Base-by-base conservation (phyloP, 2,888 invertebrate genomes). In the Cryptocheilus praepositus region DNA sequence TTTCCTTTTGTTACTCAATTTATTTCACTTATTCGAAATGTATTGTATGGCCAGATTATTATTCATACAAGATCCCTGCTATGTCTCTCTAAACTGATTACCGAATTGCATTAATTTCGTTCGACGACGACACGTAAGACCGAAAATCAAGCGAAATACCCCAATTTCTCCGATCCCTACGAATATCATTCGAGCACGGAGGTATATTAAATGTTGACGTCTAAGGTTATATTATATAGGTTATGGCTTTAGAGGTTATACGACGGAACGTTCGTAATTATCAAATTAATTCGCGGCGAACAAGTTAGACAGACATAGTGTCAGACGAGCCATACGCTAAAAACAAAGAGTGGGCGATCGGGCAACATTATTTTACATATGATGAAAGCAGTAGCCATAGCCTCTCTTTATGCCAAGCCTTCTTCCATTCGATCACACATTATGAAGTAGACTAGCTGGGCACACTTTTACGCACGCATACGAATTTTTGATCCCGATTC, bases 141-240 rank as follows among this genome's bases (percentile, higher is more conserved):
- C 11, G 36, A 36, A 36, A 36, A 36, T 36, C 36, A 36, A 36
- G 36, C 36, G 7, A 11, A 11, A 11, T 11, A 36, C 11, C 3
- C 36, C 3, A 4, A 36, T 11, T 36, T 7, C 13, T 36, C 11
- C 3, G 25, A 4, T 36, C 36, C 13, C 8, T 36, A 11, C 7
- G n/a, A 3, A 15, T n/a, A 45, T 36, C 44, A 21, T 0, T 57
- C 44, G 49, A 21, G 13, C 36, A 60, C 18, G 15, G 25, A 19
- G 11, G 28, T 19, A 60, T 60, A 51, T 51, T 5, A 43, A 56
- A 73, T 80, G 71, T 82, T 83, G 84, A 83, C 82, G 76, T 83
- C 79, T 78, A 77, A 85, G 85, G 85, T 84, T 85, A 84, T 84
- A 82, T 79, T 80, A 83, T 82, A 81, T 85, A 86, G 86, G 86